phyloP scores from a whole-genome alignment of 2,797 vertebrate genomes.

The Helicolenus hilgendorfi region DNA sequence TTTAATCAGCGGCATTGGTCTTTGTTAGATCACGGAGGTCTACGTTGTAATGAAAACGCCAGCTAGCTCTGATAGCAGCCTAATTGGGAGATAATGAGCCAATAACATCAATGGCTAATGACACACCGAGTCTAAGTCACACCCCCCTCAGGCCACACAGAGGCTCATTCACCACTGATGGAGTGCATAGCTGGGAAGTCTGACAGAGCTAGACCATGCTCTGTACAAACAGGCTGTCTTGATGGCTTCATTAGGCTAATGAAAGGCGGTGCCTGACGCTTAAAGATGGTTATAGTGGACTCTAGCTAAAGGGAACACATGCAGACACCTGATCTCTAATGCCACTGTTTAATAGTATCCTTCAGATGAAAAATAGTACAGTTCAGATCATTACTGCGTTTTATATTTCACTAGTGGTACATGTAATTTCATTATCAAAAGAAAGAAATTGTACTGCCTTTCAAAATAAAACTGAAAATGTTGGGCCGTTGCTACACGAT shows the following conservation, averaged over 20 bases:
- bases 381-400: not conserved
- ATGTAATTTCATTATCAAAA: not conserved
- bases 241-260: slow-evolving; percentile 86
- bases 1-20: slow-evolving; percentile 86
- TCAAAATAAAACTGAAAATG: slow-evolving; percentile 4
- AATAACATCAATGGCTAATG: slow-evolving; percentile 91
- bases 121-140: slow-evolving; percentile 86
- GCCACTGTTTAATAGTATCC: slow-evolving; percentile 16
- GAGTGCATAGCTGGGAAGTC: slow-evolving; percentile 78
- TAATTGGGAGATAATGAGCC: slow-evolving; percentile 90
- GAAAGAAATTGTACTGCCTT: not conserved
- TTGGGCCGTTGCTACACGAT: not conserved
- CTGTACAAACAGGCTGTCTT: slow-evolving; percentile 81
- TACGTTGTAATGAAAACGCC: slow-evolving; percentile 84
- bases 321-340: slow-evolving; percentile 50
- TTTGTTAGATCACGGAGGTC: slow-evolving; percentile 87
- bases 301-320: slow-evolving; percentile 55
- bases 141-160: slow-evolving; percentile 85
- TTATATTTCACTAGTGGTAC: not conserved
- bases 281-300: slow-evolving; percentile 67
- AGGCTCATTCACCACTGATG: slow-evolving; percentile 84
- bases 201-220: slow-evolving; percentile 73
- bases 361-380: slow-evolving; percentile 25
- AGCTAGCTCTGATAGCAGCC: slow-evolving; percentile 87
- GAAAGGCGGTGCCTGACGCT: slow-evolving; percentile 72